A percentile compares a stretch with the other conserved stretches of the same genome.
These are phyloP conservation scores for Gastrophysa polygoni DNA, from an alignment of 2,888 invertebrate species.

Conservation along the genomic window DNA sequence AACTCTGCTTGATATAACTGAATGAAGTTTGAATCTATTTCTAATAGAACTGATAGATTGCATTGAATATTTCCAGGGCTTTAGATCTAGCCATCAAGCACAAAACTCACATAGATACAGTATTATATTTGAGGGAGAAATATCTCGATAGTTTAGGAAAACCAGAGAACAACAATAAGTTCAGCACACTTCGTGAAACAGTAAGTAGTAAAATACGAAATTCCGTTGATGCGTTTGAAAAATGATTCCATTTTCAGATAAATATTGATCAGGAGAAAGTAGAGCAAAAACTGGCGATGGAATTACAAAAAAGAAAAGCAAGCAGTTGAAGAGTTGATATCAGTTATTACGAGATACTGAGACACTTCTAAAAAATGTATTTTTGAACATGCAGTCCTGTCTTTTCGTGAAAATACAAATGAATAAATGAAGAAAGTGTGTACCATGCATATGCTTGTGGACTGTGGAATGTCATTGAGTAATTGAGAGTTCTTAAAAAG, in stretches of 20 bases:
- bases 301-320: conserved; percentile 49
- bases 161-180: conserved; percentile 64
- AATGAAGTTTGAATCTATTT: no score
- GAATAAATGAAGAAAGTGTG: no score
- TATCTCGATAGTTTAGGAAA: conserved; percentile 67
- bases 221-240: no score
- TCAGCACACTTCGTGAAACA: conserved; percentile 57
- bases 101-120: conserved; percentile 74
- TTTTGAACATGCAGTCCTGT: no score
- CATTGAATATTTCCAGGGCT: conserved; percentile 61
- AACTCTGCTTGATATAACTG: no score
- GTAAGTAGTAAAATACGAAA: conserved; percentile 44
- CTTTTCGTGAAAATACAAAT: no score
- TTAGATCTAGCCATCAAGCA: conserved; percentile 76
- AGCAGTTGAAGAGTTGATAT: conserved; percentile 4
- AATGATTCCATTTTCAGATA: conserved; percentile 52
- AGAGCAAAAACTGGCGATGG: conserved; percentile 57
- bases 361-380: not conserved
- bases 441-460: no score
- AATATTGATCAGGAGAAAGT: conserved; percentile 60
- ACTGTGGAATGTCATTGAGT: no score
- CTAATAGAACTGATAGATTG: no score
- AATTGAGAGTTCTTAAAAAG: no score
- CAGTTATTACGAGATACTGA: not conserved
- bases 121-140: conserved; percentile 69